A percentile compares a stretch with the other conserved stretches of the same genome.
These are phyloP conservation scores for Odontothrips loti DNA, from an alignment of 2,888 invertebrate genomes.

Conservation along the genomic window DNA sequence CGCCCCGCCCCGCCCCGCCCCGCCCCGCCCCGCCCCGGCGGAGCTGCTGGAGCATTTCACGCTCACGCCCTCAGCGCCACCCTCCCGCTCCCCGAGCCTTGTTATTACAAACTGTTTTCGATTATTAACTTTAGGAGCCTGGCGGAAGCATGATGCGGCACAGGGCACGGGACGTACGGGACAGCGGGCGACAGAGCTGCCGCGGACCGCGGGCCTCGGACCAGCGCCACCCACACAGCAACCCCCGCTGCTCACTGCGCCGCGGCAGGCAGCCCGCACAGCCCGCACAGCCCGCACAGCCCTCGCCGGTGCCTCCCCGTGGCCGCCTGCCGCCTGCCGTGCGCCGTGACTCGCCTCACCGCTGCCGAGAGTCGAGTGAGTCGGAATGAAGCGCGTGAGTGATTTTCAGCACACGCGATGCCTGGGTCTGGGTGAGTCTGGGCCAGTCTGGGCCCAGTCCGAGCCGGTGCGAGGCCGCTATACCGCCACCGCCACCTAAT, in stretches of 20 bases:
- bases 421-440: neutral
- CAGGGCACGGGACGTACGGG: no score
- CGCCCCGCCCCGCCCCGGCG: neutral
- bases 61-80: neutral
- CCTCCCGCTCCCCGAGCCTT: neutral
- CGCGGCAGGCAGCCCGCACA: no score
- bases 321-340: neutral
- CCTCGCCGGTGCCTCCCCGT: no score
- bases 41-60: neutral
- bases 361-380: neutral
- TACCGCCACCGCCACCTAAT: neutral
- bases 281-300: no score
- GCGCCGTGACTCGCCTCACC: neutral
- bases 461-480: no score
- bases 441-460: neutral
- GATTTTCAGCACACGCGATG: conserved; percentile 14
- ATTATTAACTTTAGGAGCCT: conserved; percentile 23
- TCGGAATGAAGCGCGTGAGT: neutral
- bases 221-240: no score
- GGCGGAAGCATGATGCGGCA: neutral
- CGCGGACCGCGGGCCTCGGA: no score
- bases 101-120: conserved; percentile 21
- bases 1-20: neutral
- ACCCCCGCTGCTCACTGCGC: no score
- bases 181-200: no score